Conservation (phyloP, 2,113 vertebrate species). For the Regulus satrapa region DNA sequence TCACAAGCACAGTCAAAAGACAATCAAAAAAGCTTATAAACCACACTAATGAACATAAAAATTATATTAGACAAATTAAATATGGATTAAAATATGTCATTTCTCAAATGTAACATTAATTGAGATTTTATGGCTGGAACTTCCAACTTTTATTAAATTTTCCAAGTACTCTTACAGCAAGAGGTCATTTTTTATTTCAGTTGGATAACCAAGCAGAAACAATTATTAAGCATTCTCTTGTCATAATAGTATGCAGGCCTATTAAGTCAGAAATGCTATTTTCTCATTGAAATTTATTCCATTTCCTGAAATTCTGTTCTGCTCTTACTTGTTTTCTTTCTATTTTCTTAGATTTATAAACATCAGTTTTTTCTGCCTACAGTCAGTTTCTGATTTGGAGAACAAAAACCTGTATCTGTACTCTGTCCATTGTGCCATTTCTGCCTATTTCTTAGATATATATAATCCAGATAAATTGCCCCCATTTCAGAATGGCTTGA, state of each 20-base stretch:
- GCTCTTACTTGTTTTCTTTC: neutral
- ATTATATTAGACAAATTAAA: neutral
- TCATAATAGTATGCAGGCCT: neutral
- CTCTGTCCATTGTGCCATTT: neutral
- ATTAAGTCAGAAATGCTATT: neutral
- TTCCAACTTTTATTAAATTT: neutral
- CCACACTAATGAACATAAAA: neutral
- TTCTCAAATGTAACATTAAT: neutral
- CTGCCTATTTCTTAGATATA: neutral
- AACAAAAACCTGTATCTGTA: neutral
- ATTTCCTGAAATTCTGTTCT: neutral
- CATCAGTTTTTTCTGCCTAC: neutral
- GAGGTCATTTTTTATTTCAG: neutral
- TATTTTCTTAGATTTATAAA: neutral
- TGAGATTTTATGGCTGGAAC: neutral
- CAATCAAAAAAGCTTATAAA: neutral
- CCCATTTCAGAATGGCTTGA: neutral
- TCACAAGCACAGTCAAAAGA: neutral
- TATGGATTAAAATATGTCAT: neutral
- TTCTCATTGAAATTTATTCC: neutral
- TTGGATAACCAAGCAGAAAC: neutral
- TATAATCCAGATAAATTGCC: neutral
- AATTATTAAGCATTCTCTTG: neutral
- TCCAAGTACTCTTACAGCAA: neutral
- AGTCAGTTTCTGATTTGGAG: neutral